Conservation (phyloP, 2,797 vertebrate genomes). For the Enteromius unitaeniatus region DNA sequence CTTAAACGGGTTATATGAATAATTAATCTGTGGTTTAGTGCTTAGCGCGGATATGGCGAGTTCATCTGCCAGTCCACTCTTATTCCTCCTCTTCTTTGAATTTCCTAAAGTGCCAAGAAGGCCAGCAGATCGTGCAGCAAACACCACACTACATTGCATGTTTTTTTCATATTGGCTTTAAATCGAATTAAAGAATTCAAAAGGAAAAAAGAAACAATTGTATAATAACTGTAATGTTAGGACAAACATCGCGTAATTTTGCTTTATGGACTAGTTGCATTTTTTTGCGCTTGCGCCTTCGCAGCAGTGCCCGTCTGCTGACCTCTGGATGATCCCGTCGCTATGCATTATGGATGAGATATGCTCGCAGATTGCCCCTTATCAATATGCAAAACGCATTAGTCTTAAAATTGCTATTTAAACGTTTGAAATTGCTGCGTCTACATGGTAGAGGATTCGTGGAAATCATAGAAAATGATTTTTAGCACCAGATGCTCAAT, state of each 20-base stretch:
- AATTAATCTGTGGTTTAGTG: slow-evolving; percentile 11
- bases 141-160: slow-evolving; percentile 7
- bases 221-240: slow-evolving; percentile 29
- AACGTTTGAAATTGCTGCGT: slow-evolving; percentile 80
- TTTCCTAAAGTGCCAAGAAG: neutral
- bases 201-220: slow-evolving; percentile 29
- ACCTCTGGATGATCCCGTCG: slow-evolving; percentile 89
- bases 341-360: slow-evolving; percentile 95
- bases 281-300: slow-evolving; percentile 58
- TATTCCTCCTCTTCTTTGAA: neutral
- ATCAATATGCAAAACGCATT: slow-evolving; percentile 92
- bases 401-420: slow-evolving; percentile 89
- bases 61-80: neutral
- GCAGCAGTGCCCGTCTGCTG: slow-evolving; percentile 85
- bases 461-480: slow-evolving; percentile 66
- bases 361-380: slow-evolving; percentile 84
- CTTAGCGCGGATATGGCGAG: neutral
- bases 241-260: slow-evolving; percentile 60
- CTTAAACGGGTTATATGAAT: neutral
- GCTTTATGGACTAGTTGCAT: slow-evolving; percentile 54
- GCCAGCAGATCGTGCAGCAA: neutral
- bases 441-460: slow-evolving; percentile 70
- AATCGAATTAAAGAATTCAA: slow-evolving; percentile 43
- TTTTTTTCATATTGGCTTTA: slow-evolving; percentile 52
- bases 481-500: slow-evolving; percentile 46